Evolutionary conservation across 1,140 invertebrate genomes (phyloP).

Genomic region (Pachypeltis micranthus): DNA sequence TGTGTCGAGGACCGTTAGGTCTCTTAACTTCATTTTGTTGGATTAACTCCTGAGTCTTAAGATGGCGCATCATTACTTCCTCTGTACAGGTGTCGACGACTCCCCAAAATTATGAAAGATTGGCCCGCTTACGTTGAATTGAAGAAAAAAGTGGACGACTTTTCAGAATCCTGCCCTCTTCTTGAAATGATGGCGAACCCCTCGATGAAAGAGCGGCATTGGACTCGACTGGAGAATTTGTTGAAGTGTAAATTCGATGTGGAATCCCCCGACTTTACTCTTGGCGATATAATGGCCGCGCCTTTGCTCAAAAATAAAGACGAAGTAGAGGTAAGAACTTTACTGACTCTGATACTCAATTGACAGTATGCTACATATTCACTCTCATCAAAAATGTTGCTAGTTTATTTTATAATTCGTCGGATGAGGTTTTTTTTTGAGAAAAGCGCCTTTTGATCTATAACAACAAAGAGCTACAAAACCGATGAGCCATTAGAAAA

Average conservation of each 20-base stretch:
- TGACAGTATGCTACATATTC: too few relatives aligned
- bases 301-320: conserved; percentile 71
- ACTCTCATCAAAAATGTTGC: too few relatives aligned
- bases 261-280: conserved; percentile 61
- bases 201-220: conserved; percentile 80
- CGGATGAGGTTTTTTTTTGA: too few relatives aligned
- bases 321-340: conserved; percentile 67
- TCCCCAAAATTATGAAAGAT: conserved; percentile 72
- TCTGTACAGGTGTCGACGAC: conserved; percentile 55
- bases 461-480: too few relatives aligned
- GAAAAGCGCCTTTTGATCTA: too few relatives aligned
- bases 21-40: too few relatives aligned
- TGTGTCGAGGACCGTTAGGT: too few relatives aligned
- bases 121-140: conserved; percentile 79
- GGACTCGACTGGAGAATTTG: conserved; percentile 60
- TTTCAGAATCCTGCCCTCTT: conserved; percentile 75
- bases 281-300: conserved; percentile 71
- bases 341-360: too few relatives aligned
- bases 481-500: too few relatives aligned
- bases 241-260: conserved; percentile 64
- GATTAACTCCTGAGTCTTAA: too few relatives aligned
- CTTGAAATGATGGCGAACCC: conserved; percentile 81
- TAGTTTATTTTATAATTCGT: conserved; percentile 17
- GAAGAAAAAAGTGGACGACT: conserved; percentile 81
- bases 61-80: too few relatives aligned